phyloP scores from a whole-genome alignment of 2,113 vertebrate genomes.

The Cichladusa arquata region DNA sequence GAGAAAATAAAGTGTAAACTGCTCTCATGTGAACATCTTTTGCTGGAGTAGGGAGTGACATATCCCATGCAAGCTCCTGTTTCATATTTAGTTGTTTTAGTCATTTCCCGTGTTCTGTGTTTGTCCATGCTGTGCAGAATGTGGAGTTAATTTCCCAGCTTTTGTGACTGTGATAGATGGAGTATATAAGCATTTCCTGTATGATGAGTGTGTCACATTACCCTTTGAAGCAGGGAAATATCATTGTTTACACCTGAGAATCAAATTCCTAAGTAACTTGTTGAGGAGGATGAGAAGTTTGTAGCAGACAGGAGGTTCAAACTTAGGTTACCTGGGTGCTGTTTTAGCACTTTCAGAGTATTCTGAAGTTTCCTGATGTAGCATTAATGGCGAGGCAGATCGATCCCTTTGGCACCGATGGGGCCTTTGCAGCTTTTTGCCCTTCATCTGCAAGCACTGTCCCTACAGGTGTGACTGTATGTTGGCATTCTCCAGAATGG shows the following conservation, averaged over 20 bases:
- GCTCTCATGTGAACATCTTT: background rate
- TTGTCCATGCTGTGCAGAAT: background rate
- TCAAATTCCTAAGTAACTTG: background rate
- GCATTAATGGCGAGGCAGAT: background rate
- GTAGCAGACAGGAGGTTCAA: background rate
- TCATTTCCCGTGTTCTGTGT: background rate
- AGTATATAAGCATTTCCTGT: background rate
- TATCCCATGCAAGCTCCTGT: background rate
- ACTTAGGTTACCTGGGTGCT: background rate
- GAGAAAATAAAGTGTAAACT: background rate
- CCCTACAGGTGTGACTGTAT: background rate
- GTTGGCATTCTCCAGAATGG: background rate
- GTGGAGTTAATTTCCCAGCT: constrained; percentile 39
- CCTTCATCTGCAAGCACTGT: background rate
- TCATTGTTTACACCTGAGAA: background rate
- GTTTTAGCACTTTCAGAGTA: background rate
- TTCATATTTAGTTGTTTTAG: constrained; percentile 15
- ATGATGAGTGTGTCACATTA: background rate
- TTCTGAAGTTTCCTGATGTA: background rate
- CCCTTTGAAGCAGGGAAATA: background rate
- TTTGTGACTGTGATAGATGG: background rate
- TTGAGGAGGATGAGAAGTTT: background rate
- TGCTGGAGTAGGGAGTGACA: background rate
- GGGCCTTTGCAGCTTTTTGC: background rate
- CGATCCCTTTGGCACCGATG: accelerated